Percentiles rank a stretch among this genome's conserved stretches.
These are phyloP conservation scores for Hypolimnas misippus DNA, from an alignment of 2,888 invertebrate genomes.

Conservation along the genomic window DNA sequence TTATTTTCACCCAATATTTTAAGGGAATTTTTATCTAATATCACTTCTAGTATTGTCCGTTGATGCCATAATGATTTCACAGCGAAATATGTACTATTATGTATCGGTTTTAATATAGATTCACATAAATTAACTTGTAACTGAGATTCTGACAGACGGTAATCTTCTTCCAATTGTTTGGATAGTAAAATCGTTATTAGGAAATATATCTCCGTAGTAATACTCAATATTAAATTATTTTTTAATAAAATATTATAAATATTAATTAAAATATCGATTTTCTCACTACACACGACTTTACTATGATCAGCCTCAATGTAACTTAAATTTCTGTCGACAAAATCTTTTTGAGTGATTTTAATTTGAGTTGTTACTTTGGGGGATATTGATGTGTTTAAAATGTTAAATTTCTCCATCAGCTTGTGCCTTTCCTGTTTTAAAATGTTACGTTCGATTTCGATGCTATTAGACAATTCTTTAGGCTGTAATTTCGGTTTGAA, in stretches of 20 bases:
- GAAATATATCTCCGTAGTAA: slow-evolving; percentile 88
- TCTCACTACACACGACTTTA: slow-evolving; percentile 76
- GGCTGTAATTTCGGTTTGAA: slow-evolving; percentile 67
- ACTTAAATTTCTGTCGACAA: slow-evolving; percentile 50
- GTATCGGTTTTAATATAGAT: slow-evolving; percentile 75
- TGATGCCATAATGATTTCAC: slow-evolving; percentile 85
- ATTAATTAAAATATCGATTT: slow-evolving; percentile 81
- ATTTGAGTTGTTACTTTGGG: slow-evolving; percentile 63
- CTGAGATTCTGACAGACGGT: slow-evolving; percentile 51
- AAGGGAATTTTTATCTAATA: slow-evolving; percentile 86
- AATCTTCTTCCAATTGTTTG: slow-evolving; percentile 70
- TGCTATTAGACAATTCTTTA: slow-evolving; percentile 61
- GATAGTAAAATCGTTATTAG: slow-evolving; percentile 86
- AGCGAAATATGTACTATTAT: slow-evolving; percentile 92
- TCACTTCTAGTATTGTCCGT: slow-evolving; percentile 76
- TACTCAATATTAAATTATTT: slow-evolving; percentile 85
- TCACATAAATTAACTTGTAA: slow-evolving; percentile 52
- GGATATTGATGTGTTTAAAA: slow-evolving; percentile 60
- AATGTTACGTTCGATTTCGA: slow-evolving; percentile 71
- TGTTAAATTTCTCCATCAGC: slow-evolving; percentile 77
- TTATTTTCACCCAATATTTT: slow-evolving; percentile 88
- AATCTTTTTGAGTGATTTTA: slow-evolving; percentile 63
- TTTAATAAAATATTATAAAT: slow-evolving; percentile 85
- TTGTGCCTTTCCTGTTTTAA: slow-evolving; percentile 75
- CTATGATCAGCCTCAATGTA: slow-evolving; percentile 68